A percentile compares a stretch with the other conserved stretches of the same genome.
Conservation (phyloP, 92 coral and sea anemone species). For the Zoanthus sansibaricus region DNA sequence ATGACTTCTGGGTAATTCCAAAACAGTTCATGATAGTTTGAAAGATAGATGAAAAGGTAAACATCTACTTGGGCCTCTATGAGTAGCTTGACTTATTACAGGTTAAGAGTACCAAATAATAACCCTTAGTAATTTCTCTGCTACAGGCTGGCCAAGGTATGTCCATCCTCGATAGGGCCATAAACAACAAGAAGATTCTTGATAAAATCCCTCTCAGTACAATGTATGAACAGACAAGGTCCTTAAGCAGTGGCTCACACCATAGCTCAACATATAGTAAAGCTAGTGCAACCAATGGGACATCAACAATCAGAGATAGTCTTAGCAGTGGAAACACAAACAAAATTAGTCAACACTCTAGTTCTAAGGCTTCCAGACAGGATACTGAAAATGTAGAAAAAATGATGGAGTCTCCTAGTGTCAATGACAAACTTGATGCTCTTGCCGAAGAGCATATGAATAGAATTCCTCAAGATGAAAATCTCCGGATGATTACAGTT, state of each 20-base stretch:
- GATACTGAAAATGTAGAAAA: conserved; percentile 45
- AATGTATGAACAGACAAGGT: conserved; percentile 62
- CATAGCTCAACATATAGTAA: conserved; percentile 55
- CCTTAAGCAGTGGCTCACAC: conserved; percentile 44
- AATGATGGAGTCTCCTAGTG: conserved; percentile 42
- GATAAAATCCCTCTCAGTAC: conserved; percentile 75
- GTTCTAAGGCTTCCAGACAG: conserved; percentile 54
- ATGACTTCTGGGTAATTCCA: no score
- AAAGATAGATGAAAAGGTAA: not conserved
- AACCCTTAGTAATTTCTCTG: not conserved
- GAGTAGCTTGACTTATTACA: no score
- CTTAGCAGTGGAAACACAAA: conserved; percentile 69
- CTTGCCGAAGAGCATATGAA: conserved; percentile 54
- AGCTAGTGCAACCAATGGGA: conserved; percentile 67
- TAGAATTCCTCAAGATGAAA: conserved; percentile 60
- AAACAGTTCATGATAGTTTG: no score
- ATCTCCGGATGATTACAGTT: conserved; percentile 74
- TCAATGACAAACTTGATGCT: conserved; percentile 56
- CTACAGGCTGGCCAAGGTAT: conserved; percentile 40
- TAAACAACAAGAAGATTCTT: conserved; percentile 69
- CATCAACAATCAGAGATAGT: conserved; percentile 63
- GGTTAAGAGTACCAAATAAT: not conserved
- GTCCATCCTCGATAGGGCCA: conserved; percentile 87
- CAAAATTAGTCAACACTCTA: conserved; percentile 49
- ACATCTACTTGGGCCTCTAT: no score